Percentiles rank a stretch among this genome's conserved stretches.
These are phyloP conservation scores for Carassius auratus DNA, from an alignment of 2,113 vertebrate genomes.

Conservation along the genomic window DNA sequence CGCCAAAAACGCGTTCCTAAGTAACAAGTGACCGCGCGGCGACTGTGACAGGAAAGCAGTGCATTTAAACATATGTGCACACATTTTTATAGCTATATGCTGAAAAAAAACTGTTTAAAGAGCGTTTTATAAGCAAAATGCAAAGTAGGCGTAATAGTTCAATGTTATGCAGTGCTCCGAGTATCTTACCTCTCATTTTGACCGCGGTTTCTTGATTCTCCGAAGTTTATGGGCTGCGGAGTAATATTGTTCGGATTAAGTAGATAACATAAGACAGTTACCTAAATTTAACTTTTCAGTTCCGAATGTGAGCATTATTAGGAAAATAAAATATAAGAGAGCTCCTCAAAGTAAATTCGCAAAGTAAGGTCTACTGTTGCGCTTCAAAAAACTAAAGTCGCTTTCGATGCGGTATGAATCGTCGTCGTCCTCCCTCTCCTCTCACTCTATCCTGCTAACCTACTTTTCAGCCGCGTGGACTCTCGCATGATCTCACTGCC, in stretches of 20 bases:
- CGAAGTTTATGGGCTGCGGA: slow-evolving; percentile 46
- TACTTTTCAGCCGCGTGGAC: slow-evolving; percentile 78
- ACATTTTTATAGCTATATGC: background rate
- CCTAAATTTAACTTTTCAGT: slow-evolving; percentile 27
- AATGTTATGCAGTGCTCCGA: background rate
- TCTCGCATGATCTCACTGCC: slow-evolving; percentile 78
- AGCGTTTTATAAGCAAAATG: background rate
- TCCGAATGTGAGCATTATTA: slow-evolving; percentile 42
- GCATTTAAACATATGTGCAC: background rate
- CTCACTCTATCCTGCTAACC: slow-evolving; percentile 79
- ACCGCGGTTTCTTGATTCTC: slow-evolving; percentile 39
- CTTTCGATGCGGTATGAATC: background rate
- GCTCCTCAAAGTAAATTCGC: slow-evolving; percentile 2
- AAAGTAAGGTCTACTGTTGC: background rate
- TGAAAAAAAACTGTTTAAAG: background rate
- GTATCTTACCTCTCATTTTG: slow-evolving; percentile 77
- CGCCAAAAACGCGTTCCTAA: background rate
- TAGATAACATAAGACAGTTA: slow-evolving; percentile 23
- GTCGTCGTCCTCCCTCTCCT: slow-evolving; percentile 68
- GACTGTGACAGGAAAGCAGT: background rate
- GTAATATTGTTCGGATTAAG: slow-evolving; percentile 30
- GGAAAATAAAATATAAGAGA: background rate
- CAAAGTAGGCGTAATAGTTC: background rate
- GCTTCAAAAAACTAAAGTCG: background rate
- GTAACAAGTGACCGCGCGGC: background rate